Evolutionary conservation across 2,797 vertebrate genomes (phyloP).

Genomic region (Lateolabrax maculatus): DNA sequence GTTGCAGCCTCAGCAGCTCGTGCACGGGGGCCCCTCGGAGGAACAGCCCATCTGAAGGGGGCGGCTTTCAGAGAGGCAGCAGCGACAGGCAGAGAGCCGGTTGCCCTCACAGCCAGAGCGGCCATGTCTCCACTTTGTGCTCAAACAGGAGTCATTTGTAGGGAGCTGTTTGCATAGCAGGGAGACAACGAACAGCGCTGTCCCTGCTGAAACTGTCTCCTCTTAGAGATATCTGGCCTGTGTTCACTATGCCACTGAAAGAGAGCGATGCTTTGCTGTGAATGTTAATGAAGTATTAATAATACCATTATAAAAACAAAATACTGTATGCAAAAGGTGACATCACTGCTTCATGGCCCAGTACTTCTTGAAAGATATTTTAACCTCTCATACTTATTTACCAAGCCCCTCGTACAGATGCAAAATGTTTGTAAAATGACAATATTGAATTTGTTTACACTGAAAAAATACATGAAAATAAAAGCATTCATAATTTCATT

Average conservation of each 20-base stretch:
- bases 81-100: slow-evolving; percentile 28
- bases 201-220: slow-evolving; percentile 34
- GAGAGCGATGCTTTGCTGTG: not conserved
- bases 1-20: slow-evolving; percentile 69
- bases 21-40: slow-evolving; percentile 42
- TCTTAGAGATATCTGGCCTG: slow-evolving; percentile 20
- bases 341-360: not conserved
- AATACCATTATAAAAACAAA: too few relatives aligned
- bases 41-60: slow-evolving; percentile 33
- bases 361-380: not conserved
- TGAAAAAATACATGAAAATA: too few relatives aligned
- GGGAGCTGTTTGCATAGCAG: slow-evolving; percentile 42
- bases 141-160: slow-evolving; percentile 59
- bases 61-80: slow-evolving; percentile 39
- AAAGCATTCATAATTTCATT: too few relatives aligned
- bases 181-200: slow-evolving; percentile 30
- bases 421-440: not conserved
- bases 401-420: not conserved
- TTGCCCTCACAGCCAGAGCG: slow-evolving; percentile 56
- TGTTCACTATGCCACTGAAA: slow-evolving; percentile 19
- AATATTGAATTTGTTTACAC: not conserved
- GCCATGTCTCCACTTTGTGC: slow-evolving; percentile 54
- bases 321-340: too few relatives aligned
- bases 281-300: slow-evolving; percentile 40
- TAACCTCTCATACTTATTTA: not conserved